Base-by-base conservation (phyloP, 2,113 vertebrate species). In the Rissa tridactyla region DNA sequence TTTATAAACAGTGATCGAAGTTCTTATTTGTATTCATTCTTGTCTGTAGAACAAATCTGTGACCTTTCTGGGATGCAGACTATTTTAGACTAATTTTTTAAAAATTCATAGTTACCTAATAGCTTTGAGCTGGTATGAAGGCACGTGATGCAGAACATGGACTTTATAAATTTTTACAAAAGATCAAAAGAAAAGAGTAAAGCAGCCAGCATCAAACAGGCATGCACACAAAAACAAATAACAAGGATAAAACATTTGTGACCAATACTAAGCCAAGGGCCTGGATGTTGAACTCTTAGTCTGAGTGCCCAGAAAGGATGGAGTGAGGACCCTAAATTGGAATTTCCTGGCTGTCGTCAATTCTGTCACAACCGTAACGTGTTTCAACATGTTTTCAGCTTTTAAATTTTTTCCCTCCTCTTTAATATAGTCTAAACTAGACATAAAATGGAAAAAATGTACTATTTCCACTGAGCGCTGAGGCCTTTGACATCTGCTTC, bases 401-500 rank as follows among this genome's bases (percentile, higher is more conserved):
- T 96, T 87, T 95, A 89, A 83, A 62, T 90, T 93, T 97, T 97
- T 96, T 49, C 46, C 94, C 96, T 97, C 76, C 81, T 96, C 96
- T 95, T 97, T 96, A 97, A 97, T 97, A 92, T 88, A 96, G 70
- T 90, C 92, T 97, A 89, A 96, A 95, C 90, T 91, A 97, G 95
- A 97, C 96, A 96, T 96, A 97, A 97, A 98, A 97, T 97, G 97
- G 96, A 97, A 98, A 98, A 97, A 97, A 96, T 94, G 96, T 94
- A 97, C 72, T 94, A 88, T 97, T 98, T 98, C 95, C 96, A 97
- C 93, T 91, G 93, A 97, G 92, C 65, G 85, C 88, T 97, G 95
- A 96, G 96, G 96, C 94, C 86, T 98, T 96, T 97, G 98, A 97
- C 95, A 97, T 97, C 96, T 97, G 95, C 94, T 98, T 97, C 97